Conservation (phyloP, 1,140 invertebrate genomes). For the Hormaphis cornu region DNA sequence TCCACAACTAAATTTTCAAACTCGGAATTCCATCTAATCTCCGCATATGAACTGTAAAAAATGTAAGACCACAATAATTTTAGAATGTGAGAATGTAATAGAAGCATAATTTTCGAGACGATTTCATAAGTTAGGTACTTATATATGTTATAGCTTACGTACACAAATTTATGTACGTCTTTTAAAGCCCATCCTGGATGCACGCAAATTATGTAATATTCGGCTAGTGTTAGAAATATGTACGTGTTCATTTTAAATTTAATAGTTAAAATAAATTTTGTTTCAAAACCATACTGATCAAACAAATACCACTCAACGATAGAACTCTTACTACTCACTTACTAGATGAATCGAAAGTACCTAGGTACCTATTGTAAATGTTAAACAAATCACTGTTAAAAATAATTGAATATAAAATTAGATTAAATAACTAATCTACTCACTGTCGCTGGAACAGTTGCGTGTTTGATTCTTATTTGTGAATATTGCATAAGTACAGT, state of each 20-base stretch:
- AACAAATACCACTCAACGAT: neutral
- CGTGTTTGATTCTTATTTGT: neutral
- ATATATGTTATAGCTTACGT: too few species aligned
- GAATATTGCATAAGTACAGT: neutral
- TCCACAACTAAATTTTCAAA: conserved; percentile 24
- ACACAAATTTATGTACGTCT: neutral
- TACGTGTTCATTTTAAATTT: neutral
- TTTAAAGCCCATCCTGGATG: neutral
- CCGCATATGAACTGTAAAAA: neutral
- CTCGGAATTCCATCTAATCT: neutral
- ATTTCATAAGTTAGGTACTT: too few species aligned
- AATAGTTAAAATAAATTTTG: too few species aligned
- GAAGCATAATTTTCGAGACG: too few species aligned
- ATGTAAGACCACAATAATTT: too few species aligned
- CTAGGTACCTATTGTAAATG: neutral
- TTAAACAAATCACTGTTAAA: neutral
- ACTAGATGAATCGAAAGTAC: neutral
- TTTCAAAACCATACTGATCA: too few species aligned
- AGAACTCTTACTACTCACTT: too few species aligned
- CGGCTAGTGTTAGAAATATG: neutral
- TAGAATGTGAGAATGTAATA: neutral
- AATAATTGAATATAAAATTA: neutral
- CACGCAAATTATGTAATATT: neutral
- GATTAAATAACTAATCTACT: neutral
- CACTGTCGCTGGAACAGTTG: neutral